These are phyloP conservation scores for Montipora cactus DNA, from an alignment of 64 coral and sea anemone species.

Conservation along the genomic window DNA sequence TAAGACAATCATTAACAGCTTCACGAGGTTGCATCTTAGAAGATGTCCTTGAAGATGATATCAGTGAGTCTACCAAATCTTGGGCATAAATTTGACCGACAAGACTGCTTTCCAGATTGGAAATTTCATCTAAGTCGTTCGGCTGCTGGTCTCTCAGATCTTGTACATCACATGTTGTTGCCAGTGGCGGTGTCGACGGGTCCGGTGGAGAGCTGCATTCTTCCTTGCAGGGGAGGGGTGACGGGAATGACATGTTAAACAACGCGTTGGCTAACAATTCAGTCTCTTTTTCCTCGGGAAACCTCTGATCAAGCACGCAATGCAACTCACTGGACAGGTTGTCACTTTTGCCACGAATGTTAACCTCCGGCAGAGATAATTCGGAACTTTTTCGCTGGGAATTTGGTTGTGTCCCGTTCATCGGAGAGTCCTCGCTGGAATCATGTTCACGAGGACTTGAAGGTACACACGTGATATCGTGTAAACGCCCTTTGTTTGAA, in stretches of 20 bases:
- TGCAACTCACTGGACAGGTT: neutral
- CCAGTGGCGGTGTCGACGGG: constrained; percentile 53
- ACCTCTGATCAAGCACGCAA: neutral
- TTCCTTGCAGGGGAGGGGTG: constrained; percentile 14
- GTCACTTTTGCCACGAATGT: neutral
- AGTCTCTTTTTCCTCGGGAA: constrained; percentile 48
- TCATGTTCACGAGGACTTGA: constrained; percentile 42
- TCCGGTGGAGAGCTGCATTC: constrained; percentile 68
- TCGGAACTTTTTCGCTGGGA: neutral
- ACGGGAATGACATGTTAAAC: constrained; percentile 91
- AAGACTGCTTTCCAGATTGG: neutral
- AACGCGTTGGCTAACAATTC: constrained; percentile 76
- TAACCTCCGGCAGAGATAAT: neutral
- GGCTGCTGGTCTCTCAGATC: neutral
- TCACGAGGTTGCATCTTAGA: neutral
- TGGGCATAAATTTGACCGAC: neutral
- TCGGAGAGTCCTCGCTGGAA: neutral
- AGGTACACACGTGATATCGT: constrained; percentile 51
- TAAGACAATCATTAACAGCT: neutral
- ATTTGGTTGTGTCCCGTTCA: neutral
- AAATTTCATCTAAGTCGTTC: neutral
- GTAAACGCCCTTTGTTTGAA: neutral
- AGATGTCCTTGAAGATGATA: neutral
- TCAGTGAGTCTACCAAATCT: neutral
- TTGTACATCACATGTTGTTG: neutral